Evolutionary conservation across 2,888 invertebrate species (phyloP), one percentile per base, ranked within the genome.

Genomic region (Pristionchus mayeri): DNA sequence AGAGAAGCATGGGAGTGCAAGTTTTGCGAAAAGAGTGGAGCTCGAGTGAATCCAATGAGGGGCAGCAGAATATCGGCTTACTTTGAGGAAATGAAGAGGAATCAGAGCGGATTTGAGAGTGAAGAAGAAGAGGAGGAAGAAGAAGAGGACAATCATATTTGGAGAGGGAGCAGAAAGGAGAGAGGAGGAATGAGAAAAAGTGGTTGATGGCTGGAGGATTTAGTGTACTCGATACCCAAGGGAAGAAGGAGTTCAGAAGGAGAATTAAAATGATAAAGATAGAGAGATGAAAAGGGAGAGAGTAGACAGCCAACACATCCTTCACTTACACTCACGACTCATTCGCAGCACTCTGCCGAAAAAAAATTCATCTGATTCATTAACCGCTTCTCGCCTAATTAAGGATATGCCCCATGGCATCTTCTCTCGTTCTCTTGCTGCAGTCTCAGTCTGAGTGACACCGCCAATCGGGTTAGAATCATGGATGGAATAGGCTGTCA

Each of bases 91-190:
- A 63, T 30, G 63, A 34, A 63, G 63, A 34, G 34, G 63, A 63
- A 63, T 63, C 34, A 34, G 34, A 30, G 21, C 3, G 63, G 57
- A 57, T 57, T n/a, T 21, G 24, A n/a, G 24, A 24, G 24, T n/a
- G 57, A 57, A 54, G 54, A n/a, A 54, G 54, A n/a, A 54, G 54
- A n/a, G n/a, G n/a, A 57, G 24, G 57, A 57, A 57, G 57, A n/a
- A n/a, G n/a, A n/a, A 9, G 52, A 57, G n/a, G 57, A 52, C 52
- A 52, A 52, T 52, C 52, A 52, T 52, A 52, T 52, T 52, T 52
- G 52, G 52, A 52, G 57, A 57, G 7, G 52, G n/a, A 24, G 24
- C n/a, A 57, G 24, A 57, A 24, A 57, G 57, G 11, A 57, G 2
- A 57, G n/a, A n/a, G n/a, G 24, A 57, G 57, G 24, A 57, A 24